Percentiles rank a stretch among this genome's conserved stretches.
Conservation (phyloP, 2,888 invertebrate genomes). For the Yponomeuta sedellus region DNA sequence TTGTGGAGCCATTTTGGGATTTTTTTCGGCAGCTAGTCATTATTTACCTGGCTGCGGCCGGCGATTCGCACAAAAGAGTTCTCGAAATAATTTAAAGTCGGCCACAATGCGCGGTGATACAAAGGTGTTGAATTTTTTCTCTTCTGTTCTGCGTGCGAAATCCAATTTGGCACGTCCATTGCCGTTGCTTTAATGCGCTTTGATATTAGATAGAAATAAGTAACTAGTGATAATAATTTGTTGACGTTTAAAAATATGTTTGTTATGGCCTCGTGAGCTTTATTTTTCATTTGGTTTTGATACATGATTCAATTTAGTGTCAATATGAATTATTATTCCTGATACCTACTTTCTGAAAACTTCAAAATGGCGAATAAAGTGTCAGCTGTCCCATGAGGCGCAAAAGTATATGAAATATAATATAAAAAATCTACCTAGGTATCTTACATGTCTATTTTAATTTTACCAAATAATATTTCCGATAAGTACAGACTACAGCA, state of each 20-base stretch:
- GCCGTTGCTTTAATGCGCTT: conserved; percentile 24
- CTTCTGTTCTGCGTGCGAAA: conserved; percentile 57
- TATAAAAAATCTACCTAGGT: too few species aligned
- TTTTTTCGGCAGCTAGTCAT: conserved; percentile 31
- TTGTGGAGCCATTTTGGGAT: conserved; percentile 48
- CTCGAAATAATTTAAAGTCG: conserved; percentile 56
- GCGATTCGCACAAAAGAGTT: conserved; percentile 42
- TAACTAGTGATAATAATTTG: conserved; percentile 18
- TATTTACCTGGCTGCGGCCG: conserved; percentile 64
- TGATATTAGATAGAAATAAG: conserved; percentile 34
- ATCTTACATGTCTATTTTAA: too few species aligned
- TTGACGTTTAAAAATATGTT: neutral
- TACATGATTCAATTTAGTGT: too few species aligned
- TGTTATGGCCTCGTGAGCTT: neutral
- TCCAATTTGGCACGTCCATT: conserved; percentile 55
- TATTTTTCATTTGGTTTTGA: too few species aligned
- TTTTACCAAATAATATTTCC: too few species aligned
- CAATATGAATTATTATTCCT: too few species aligned
- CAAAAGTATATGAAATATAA: too few species aligned
- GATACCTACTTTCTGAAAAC: too few species aligned
- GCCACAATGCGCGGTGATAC: conserved; percentile 53
- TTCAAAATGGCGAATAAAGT: too few species aligned
- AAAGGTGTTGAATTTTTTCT: conserved; percentile 40
- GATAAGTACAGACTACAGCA: too few species aligned
- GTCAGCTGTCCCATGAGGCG: too few species aligned